Evolutionary conservation across 2,797 vertebrate species (phyloP), one percentile per base, ranked within the genome.

Genomic region (Stomatorhinus walkeri): DNA sequence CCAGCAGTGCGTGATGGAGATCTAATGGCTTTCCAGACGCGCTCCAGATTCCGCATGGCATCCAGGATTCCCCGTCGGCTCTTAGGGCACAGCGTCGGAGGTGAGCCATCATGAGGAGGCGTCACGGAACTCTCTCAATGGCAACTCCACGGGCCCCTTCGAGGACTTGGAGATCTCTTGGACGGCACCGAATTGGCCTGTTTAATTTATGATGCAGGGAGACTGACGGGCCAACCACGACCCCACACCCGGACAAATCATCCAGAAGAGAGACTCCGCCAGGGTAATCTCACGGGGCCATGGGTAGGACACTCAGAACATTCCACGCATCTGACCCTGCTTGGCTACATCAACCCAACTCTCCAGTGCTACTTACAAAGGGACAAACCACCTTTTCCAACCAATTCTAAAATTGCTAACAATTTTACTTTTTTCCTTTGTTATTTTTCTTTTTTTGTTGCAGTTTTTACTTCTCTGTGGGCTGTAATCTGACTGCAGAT

Each of bases 241-340:
- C 87, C 48, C 36, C 54, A 40, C 40, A 49, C 83, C 49, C 24
- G 85, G 87, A 46, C 36, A 54, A 68, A 10, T n/a, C 84, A 40
- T 51, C 56, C 89, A 86, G 89, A 85, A 64, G 79, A 85, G 32
- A 83, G 16, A 79, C 72, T 46, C 72, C 16, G 16, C 36, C 7
- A 0, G 10, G 14, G 36, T 7, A 79, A 79, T 43, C 24, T 10
- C 16, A 83, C 51, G 54, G 36, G 54, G 19, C 4, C 28, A 12
- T 79, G 40, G 76, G 49, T 76, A 43, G 1, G 36, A 22, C 79
- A 19, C 10, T 48, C 56, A 22, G 19, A 14, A 88, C 56, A 1
- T 10, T 49, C 4, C 14, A 40, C 76, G 3, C 36, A 64, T 48
- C 10, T 19, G 22, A 49, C 61, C 43, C 79, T 43, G 1, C 54